Evolutionary conservation across 2,113 vertebrate species (phyloP).

Genomic region (Oncorhynchus mykiss): DNA sequence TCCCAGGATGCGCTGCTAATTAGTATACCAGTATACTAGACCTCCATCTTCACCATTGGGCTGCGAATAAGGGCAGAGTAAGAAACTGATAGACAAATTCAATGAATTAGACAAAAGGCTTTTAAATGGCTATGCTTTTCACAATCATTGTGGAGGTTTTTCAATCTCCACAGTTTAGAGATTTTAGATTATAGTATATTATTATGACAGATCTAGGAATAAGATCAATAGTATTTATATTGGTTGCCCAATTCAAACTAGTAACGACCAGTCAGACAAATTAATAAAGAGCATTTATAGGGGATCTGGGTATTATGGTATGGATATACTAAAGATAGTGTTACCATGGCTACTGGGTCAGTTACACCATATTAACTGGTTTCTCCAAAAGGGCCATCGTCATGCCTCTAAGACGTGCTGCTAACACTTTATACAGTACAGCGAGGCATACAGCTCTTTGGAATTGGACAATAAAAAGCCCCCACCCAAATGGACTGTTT

Average conservation of each 20-base stretch:
- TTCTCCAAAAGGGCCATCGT: no score
- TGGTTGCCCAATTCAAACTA: background rate
- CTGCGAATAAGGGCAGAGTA: no score
- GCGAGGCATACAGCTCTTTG: no score
- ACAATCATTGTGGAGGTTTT: background rate
- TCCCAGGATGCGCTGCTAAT: constrained; percentile 20
- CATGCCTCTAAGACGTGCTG: no score
- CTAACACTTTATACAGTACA: no score
- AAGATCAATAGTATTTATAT: background rate
- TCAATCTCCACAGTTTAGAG: background rate
- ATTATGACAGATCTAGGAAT: background rate
- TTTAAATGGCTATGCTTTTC: background rate
- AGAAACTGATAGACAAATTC: background rate
- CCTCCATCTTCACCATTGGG: background rate
- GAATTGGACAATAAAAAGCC: no score
- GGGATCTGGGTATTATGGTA: background rate
- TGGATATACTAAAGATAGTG: background rate
- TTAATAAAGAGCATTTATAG: background rate
- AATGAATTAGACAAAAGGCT: background rate
- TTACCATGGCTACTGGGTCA: constrained; percentile 1
- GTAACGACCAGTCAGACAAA: background rate
- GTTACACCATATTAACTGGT: no score
- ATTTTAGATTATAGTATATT: background rate
- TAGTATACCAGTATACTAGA: background rate
- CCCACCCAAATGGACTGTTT: no score